phyloP scores from a whole-genome alignment of 2,113 vertebrate genomes.

The human (Homo sapiens) region DNA sequence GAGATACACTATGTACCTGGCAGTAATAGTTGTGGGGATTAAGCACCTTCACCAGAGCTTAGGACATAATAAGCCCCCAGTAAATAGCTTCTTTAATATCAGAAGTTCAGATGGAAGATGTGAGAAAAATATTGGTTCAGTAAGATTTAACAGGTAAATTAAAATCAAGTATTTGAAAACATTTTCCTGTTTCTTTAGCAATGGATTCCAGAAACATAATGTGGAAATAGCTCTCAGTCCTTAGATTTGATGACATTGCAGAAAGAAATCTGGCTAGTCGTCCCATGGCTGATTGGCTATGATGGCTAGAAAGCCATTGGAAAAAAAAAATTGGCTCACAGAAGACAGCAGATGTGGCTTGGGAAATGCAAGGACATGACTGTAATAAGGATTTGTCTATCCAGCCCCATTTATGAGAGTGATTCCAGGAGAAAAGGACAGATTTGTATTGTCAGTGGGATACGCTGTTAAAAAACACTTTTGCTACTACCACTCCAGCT shows the following conservation, averaged over 20 bases:
- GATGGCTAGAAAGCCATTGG: neutral
- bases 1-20: neutral
- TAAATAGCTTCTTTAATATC: conserved; percentile 37
- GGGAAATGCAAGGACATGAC: conserved; percentile 23
- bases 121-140: neutral
- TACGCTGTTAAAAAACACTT: conserved; percentile 19
- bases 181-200: conserved; percentile 66
- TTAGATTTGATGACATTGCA: neutral
- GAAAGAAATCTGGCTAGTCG: conserved; percentile 33
- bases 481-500: conserved; percentile 15
- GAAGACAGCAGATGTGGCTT: neutral
- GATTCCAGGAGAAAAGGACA: conserved; percentile 19
- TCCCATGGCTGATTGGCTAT: neutral
- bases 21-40: neutral
- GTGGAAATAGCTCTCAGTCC: neutral
- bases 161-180: neutral
- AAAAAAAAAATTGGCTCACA: neutral
- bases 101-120: conserved; percentile 23
- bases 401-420: conserved; percentile 46
- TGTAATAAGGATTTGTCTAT: conserved; percentile 43
- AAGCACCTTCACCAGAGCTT: neutral
- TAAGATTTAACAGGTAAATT: conserved; percentile 47
- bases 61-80: neutral
- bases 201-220: neutral
- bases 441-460: conserved; percentile 18